These are phyloP conservation scores for Ophion slaviceki DNA, from an alignment of 2,888 invertebrate genomes.

Conservation along the genomic window DNA sequence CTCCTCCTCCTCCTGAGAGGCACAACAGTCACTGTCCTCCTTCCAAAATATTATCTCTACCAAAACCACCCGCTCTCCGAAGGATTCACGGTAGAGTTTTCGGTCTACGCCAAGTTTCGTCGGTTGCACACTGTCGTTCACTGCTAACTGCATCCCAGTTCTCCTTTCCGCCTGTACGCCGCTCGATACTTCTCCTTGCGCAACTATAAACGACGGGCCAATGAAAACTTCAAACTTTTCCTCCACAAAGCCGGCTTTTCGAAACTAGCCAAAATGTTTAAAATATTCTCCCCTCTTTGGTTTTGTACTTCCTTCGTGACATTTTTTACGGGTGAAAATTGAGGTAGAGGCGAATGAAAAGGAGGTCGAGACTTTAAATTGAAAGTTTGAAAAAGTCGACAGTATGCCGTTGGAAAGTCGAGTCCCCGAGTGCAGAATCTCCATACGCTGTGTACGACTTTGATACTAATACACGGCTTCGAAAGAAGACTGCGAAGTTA, in stretches of 20 bases:
- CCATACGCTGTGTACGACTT: background rate
- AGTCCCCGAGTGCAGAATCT: slow-evolving; percentile 1
- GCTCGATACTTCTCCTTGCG: slow-evolving; percentile 30
- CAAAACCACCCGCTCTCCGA: slow-evolving; percentile 53
- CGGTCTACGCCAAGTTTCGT: slow-evolving; percentile 50
- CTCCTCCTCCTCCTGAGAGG: slow-evolving; percentile 17
- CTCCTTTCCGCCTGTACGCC: slow-evolving; percentile 11
- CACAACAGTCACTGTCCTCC: slow-evolving; percentile 24
- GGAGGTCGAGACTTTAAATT: background rate
- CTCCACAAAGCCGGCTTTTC: slow-evolving; percentile 39
- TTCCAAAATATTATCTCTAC: slow-evolving; percentile 73
- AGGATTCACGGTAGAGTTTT: slow-evolving; percentile 54
- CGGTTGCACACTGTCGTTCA: slow-evolving; percentile 46
- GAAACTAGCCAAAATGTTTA: slow-evolving; percentile 38
- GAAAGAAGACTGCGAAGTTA: background rate
- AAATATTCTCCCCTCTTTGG: slow-evolving; percentile 31
- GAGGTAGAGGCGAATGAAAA: background rate
- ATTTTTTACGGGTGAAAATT: background rate
- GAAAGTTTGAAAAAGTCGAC: slow-evolving; percentile 16
- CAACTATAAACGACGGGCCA: slow-evolving; percentile 41
- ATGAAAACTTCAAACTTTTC: slow-evolving; percentile 52
- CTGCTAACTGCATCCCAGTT: slow-evolving; percentile 34
- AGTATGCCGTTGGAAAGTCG: slow-evolving; percentile 9
- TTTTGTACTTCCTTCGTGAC: slow-evolving; percentile 1
- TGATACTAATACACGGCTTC: background rate